These are phyloP conservation scores for Helogale parvula DNA, from an alignment of 2,113 vertebrate genomes.

Conservation along the genomic window DNA sequence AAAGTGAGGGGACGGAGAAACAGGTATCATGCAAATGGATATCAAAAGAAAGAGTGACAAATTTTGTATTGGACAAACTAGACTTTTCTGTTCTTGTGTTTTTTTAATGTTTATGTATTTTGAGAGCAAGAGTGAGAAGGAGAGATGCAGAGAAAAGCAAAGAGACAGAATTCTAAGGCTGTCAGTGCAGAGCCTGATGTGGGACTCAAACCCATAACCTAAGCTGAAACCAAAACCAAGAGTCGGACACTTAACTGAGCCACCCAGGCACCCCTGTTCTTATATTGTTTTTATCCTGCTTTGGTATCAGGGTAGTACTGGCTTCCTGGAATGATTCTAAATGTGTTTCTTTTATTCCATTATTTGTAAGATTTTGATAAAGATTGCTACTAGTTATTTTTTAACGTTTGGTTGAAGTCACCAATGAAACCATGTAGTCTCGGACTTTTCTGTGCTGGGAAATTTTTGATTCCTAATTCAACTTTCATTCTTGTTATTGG, in stretches of 20 bases:
- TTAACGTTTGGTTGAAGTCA: not conserved
- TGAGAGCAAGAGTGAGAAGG: too few species aligned
- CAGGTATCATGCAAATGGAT: not conserved
- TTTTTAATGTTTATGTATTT: not conserved
- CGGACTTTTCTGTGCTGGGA: not conserved
- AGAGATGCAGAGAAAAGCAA: too few species aligned
- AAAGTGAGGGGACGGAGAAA: too few species aligned
- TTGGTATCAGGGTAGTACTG: not conserved
- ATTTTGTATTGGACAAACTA: not conserved
- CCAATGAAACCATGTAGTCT: not conserved
- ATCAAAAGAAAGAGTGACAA: not conserved
- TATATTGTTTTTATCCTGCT: not conserved
- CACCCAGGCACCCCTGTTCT: not conserved
- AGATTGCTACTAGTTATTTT: not conserved
- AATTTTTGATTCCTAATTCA: not conserved
- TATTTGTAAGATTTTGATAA: not conserved
- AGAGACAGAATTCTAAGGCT: too few species aligned
- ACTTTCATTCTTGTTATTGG: not conserved
- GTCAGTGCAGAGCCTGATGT: too few species aligned
- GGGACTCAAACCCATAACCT: too few species aligned
- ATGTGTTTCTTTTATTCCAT: not conserved
- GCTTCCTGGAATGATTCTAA: not conserved
- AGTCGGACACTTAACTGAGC: too few species aligned
- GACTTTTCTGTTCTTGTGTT: not conserved
- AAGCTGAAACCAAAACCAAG: too few species aligned